Base-by-base conservation (phyloP, 2,113 vertebrate species). In the Desmodus rotundus region DNA sequence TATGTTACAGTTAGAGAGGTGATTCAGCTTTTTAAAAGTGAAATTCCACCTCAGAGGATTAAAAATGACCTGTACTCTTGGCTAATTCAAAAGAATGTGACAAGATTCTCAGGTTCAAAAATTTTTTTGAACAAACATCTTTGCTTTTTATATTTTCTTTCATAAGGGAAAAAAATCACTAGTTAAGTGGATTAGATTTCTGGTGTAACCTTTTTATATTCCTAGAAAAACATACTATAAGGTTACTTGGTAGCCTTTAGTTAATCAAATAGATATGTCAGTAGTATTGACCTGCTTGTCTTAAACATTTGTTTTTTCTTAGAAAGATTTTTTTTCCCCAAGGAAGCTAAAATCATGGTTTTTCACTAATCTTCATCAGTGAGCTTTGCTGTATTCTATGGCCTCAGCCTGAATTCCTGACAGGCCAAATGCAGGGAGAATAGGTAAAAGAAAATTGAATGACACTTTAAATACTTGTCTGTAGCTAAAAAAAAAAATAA, bases 181-280 rank as follows among this genome's bases (percentile, higher is more conserved):
- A 36, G 16, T 54, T 70, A 74, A 80, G 47, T 74, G 38, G 36
- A 28, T 41, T 67, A 81, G 56, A 33, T 93, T 95, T 96, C n/a
- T 85, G 2, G 86, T 91, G 68, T 58, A 73, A 85, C 15, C 26
- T 85, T 63, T 78, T 89, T 78, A 77, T 91, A 77, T 91, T 95
- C 3, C 36, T 80, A 91, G 67, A 43, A 80, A 84, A 70, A 41
- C 68, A 19, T 54, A 10, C 20, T 47, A 0, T 83, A n/a, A 70
- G 38, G 43, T 77, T 77, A 43, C 6, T 63, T 81, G 22, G 5
- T 45, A 91, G 36, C 24, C 52, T 81, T 85, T 81, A 74, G 36
- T 63, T 80, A 91, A 80, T 56, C 54, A 56, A 90, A 31, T 63
- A 87, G 22, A 12, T 90, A 5, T 83, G n/a, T 85, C 54, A 80